Evolutionary conservation across 1,140 invertebrate species (phyloP), one percentile per base, ranked within the genome.

Genomic region (Oryzaephilus surinamensis): DNA sequence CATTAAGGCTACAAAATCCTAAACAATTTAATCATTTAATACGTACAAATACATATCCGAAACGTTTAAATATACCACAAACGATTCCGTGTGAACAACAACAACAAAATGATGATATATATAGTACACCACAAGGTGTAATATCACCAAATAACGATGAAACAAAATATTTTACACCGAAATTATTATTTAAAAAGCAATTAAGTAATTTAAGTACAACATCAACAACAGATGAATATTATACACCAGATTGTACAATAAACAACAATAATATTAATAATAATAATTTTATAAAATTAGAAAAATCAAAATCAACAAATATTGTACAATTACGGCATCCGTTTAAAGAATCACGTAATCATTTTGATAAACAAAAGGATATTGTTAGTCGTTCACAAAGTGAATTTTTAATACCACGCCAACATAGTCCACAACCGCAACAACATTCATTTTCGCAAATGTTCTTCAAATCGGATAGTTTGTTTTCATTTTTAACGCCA

Each of bases 381-480:
- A 56, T 46, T 4, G 55, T 60, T n/a, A 21, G 59, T 17, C 37
- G 52, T n/a, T 60, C 58, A 1, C 58, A 57, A 43, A 59, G 56
- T 39, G 58, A 60, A 16, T 59, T 55, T 37, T 48, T 54, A 35
- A 60, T 61, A n/a, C 55, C 56, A 0, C 38, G 49, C 27, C 50
- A 8, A 38, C 12, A 32, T 3, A 4, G 23, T 3, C 33, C 19
- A 10, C 23, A 19, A 43, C n/a, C 27, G 40, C 50, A 15, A 33
- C 19, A 52, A 24, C 41, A 11, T 33, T 43, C 7, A 6, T 41
- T 45, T 6, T 21, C 31, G 10, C 36, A 26, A 15, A 38, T 32
- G 20, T 50, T 44, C 37, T 54, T 38, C 40, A 46, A 44, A 34
- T 51, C 59, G n/a, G 50, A 58, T 28, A 51, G 48, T 16, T 36